phyloP scores from a whole-genome alignment of 2,113 vertebrate species.

The Oreochromis tanganicae region DNA sequence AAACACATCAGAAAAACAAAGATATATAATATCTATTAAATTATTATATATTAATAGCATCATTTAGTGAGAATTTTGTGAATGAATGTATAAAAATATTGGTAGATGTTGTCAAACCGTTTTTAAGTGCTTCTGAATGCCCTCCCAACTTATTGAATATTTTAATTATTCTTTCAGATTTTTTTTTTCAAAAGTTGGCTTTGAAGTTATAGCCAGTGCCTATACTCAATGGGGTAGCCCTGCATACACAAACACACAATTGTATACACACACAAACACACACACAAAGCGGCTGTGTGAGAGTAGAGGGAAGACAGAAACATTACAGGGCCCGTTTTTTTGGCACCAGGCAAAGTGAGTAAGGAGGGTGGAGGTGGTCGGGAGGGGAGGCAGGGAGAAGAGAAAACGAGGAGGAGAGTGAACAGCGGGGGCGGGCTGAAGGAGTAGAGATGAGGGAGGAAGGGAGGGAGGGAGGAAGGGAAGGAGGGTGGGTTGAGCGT shows the following conservation, averaged over 20 bases:
- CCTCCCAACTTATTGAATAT: neutral
- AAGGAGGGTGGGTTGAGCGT: slow-evolving; percentile 77
- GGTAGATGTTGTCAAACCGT: neutral
- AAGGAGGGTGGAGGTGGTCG: slow-evolving; percentile 32
- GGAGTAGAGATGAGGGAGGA: slow-evolving; percentile 67
- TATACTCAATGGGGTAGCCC: neutral
- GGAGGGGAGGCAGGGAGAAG: slow-evolving; percentile 70
- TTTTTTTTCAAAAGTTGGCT: slow-evolving; percentile 6
- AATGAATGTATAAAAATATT: neutral
- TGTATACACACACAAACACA: neutral
- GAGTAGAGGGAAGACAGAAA: slow-evolving; percentile 79
- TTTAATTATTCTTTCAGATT: neutral
- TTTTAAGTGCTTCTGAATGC: neutral
- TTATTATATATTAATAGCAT: neutral
- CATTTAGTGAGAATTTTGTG: neutral
- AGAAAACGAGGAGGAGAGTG: slow-evolving; percentile 77
- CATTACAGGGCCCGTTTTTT: slow-evolving; percentile 85
- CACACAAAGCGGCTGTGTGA: slow-evolving; percentile 8
- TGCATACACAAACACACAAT: neutral
- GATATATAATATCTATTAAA: neutral
- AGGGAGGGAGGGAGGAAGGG: slow-evolving; percentile 67
- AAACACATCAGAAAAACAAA: neutral
- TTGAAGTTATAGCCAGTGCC: slow-evolving; percentile 2
- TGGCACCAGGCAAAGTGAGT: slow-evolving; percentile 86
- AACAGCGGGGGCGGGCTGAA: slow-evolving; percentile 65